Evolutionary conservation across 2,797 vertebrate species (phyloP), one percentile per base, ranked within the genome.

Genomic region (Gambusia yucatana): DNA sequence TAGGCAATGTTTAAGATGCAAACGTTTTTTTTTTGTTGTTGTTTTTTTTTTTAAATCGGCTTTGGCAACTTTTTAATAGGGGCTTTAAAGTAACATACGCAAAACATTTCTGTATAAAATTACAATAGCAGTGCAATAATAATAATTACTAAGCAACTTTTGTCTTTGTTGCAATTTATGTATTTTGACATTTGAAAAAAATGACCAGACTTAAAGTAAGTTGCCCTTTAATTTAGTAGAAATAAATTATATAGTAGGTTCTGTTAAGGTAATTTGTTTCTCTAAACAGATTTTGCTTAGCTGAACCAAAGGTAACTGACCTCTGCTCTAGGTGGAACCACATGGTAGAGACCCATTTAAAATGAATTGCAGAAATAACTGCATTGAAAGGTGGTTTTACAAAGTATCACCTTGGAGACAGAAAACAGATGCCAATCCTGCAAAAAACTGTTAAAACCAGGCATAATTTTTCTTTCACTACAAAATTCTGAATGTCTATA

Each of bases 11-110:
- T 30, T 16, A 14, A 59, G n/a, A 30, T 59, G n/a, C 9, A 28
- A 57, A 59, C 0, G 8, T 0, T 55, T 7, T 25, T 1, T 0
- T 52, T 46, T 7, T 9, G 0, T 3, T 0, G 4, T 6, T 28
- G 4, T 4, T 9, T 28, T 13, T 57, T 28, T 13, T 28, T 11
- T 4, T 6, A 22, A 22, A 57, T 25, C 16, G 20, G 6, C 61
- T 36, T 65, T 63, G 36, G 30, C 14, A 39, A 63, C 8, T 36
- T 39, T 39, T 9, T 22, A 1, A 16, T 20, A 33, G 17, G 33
- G 14, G 4, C 3, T 63, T 63, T 61, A 61, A 61, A 2, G 28
- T 6, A 61, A 61, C 13, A 16, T 61, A 36, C 36, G 7, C 16
- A 20, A 14, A 17, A 9, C 1, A 65, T 39, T 65, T 65, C 0